Conservation (phyloP, 92 coral and sea anemone genomes). For the Zoanthus sansibaricus region DNA sequence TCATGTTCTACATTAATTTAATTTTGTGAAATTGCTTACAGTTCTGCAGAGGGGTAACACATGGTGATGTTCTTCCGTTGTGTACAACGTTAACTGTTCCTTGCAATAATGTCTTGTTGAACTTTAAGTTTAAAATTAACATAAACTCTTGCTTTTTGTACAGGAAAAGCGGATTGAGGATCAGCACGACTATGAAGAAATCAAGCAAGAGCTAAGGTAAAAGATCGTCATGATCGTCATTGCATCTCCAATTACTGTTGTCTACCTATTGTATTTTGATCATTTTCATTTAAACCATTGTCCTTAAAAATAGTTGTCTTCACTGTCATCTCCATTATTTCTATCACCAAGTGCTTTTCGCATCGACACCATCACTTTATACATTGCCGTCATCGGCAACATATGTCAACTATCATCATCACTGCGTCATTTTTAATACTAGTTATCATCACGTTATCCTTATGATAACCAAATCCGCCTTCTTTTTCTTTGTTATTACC, state of each 20-base stretch:
- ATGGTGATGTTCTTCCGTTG: no score
- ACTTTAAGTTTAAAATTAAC: background rate
- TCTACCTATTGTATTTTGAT: background rate
- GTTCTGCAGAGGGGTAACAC: no score
- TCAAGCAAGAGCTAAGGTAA: slow-evolving; percentile 91
- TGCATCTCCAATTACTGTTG: background rate
- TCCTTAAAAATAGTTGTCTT: background rate
- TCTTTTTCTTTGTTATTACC: background rate
- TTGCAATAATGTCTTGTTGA: background rate
- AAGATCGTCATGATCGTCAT: background rate
- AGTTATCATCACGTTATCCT: no score
- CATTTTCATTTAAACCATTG: background rate
- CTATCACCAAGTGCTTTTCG: background rate
- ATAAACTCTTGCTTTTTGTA: background rate
- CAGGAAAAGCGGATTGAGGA: slow-evolving; percentile 85
- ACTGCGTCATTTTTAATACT: no score
- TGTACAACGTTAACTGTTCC: no score
- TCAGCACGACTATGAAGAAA: slow-evolving; percentile 91
- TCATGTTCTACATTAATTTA: no score
- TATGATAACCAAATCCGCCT: no score
- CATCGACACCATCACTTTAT: background rate
- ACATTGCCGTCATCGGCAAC: background rate
- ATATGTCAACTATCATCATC: background rate
- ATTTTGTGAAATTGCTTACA: no score
- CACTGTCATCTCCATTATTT: background rate